Evolutionary conservation across 2,113 vertebrate genomes (phyloP).

Genomic region (Ptilonorhynchus violaceus): DNA sequence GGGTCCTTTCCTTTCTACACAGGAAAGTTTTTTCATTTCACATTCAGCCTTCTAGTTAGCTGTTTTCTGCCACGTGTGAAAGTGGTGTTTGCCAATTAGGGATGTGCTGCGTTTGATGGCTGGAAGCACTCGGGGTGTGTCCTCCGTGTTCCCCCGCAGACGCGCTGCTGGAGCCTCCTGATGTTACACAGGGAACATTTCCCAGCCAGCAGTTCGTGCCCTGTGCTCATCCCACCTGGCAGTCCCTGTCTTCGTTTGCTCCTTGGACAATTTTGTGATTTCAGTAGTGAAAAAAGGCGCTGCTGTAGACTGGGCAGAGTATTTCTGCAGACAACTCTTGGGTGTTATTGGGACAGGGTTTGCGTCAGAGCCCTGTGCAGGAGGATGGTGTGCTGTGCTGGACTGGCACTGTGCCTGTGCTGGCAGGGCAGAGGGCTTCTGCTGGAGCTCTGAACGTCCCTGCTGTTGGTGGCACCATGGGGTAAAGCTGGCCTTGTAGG

Average conservation of each 20-base stretch:
- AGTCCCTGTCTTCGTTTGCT: neutral
- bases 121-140: neutral
- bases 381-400: neutral
- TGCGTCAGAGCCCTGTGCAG: neutral
- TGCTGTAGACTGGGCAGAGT: neutral
- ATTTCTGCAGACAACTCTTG: neutral
- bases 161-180: fast-evolving
- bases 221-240: neutral
- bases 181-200: neutral
- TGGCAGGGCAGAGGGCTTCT: neutral
- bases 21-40: neutral
- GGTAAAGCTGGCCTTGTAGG: neutral
- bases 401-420: neutral
- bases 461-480: fast-evolving
- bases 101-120: neutral
- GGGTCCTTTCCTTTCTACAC: neutral
- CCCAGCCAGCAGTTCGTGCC: neutral
- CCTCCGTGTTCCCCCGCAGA: fast-evolving
- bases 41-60: neutral
- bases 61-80: neutral
- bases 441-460: neutral
- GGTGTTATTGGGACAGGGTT: neutral
- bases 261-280: neutral
- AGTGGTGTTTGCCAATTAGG: neutral
- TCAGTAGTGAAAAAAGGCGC: neutral